These are phyloP conservation scores for Macrosiphum euphorbiae DNA, from an alignment of 2,888 invertebrate genomes.

Conservation along the genomic window DNA sequence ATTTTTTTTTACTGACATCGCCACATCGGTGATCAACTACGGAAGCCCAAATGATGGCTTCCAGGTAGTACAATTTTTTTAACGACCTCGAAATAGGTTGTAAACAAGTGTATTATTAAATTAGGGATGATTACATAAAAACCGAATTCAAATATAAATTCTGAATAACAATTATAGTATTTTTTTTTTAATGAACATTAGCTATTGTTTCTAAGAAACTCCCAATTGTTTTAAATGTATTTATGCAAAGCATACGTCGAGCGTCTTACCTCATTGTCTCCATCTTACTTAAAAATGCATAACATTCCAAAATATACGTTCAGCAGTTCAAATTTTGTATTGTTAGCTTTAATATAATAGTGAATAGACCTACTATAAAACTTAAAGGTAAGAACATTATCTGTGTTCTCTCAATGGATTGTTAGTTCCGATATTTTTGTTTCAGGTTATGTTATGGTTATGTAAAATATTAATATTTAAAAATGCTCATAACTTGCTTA, in stretches of 20 bases:
- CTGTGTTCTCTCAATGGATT: too few relatives aligned
- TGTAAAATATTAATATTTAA: too few relatives aligned
- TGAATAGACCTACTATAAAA: too few relatives aligned
- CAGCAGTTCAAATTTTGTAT: too few relatives aligned
- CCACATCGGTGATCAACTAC: not conserved
- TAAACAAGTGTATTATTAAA: not conserved
- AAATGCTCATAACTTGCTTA: too few relatives aligned
- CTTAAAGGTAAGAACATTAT: too few relatives aligned
- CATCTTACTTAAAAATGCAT: too few relatives aligned
- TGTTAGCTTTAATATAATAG: too few relatives aligned
- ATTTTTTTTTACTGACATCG: not conserved
- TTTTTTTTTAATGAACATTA: not conserved
- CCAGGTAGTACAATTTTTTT: not conserved
- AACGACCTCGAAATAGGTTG: not conserved
- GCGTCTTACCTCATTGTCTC: too few relatives aligned
- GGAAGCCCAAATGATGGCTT: not conserved
- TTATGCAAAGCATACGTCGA: not conserved
- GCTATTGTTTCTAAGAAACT: not conserved
- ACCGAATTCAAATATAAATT: not conserved
- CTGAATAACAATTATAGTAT: not conserved
- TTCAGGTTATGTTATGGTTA: too few relatives aligned
- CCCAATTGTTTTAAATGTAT: not conserved
- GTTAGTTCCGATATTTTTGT: too few relatives aligned
- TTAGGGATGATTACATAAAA: not conserved
- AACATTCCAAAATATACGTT: too few relatives aligned